Conservation (phyloP, 2,888 invertebrate genomes). For the Harpalus rufipes region DNA sequence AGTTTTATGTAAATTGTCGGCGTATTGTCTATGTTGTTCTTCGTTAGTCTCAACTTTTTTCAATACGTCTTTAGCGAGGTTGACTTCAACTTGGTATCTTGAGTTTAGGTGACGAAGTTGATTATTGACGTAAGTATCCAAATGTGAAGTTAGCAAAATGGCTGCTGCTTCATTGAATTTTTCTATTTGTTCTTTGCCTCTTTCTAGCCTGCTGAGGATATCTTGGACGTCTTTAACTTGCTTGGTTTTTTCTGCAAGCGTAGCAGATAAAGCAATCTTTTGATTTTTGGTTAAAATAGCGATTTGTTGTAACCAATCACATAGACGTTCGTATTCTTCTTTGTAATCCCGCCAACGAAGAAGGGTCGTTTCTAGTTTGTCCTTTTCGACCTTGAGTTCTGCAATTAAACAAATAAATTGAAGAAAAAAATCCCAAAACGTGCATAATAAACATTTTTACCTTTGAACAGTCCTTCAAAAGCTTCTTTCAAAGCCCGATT, state of each 20-base stretch:
- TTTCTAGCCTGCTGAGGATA: constrained; percentile 85
- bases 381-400: constrained; percentile 91
- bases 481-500: constrained; percentile 91
- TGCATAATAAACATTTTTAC: constrained; percentile 71
- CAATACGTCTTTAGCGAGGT: constrained; percentile 92
- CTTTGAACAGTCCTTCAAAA: constrained; percentile 89
- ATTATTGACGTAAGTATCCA: constrained; percentile 92
- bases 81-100: constrained; percentile 92
- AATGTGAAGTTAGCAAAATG: constrained; percentile 87
- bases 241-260: constrained; percentile 89
- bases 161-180: constrained; percentile 90
- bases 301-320: constrained; percentile 95
- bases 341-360: constrained; percentile 94
- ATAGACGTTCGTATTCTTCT: constrained; percentile 93
- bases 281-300: constrained; percentile 94
- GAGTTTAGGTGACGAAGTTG: constrained; percentile 92
- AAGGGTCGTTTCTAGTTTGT: constrained; percentile 89
- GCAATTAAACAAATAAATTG: constrained; percentile 26
- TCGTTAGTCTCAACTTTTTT: constrained; percentile 94
- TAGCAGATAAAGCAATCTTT: constrained; percentile 89
- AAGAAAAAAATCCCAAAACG: background rate
- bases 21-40: constrained; percentile 91
- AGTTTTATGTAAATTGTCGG: constrained; percentile 86
- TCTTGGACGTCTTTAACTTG: constrained; percentile 91
- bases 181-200: constrained; percentile 90